A percentile compares a stretch with the other conserved stretches of the same genome.
phyloP scores from a whole-genome alignment of 2,113 vertebrate genomes.

The Crotalus viridis region DNA sequence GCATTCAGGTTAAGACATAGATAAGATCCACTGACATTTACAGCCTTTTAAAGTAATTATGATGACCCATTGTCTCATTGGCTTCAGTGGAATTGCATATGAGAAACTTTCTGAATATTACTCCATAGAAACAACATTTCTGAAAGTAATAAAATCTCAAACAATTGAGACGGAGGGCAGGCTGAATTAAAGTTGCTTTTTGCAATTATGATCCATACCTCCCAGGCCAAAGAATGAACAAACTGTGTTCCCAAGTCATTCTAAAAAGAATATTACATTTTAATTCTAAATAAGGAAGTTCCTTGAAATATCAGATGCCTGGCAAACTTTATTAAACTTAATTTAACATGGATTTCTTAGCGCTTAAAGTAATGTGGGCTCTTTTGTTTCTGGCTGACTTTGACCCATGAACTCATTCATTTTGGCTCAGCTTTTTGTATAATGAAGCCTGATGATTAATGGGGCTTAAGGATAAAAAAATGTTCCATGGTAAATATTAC shows the following conservation, averaged over 20 bases:
- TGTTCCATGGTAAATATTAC: not conserved
- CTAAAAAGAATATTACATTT: not conserved
- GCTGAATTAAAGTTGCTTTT: not conserved
- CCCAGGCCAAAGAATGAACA: not conserved
- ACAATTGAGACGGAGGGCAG: not conserved
- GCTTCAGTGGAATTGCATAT: not conserved
- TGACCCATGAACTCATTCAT: not conserved
- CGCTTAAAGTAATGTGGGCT: not conserved
- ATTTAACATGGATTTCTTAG: not conserved
- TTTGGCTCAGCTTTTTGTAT: not conserved
- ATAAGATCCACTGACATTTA: not conserved
- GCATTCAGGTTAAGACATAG: not conserved
- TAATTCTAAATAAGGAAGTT: not conserved
- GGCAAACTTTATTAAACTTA: not conserved
- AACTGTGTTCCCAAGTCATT: not conserved
- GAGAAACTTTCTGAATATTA: not conserved
- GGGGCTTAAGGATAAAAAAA: not conserved
- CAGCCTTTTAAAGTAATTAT: not conserved
- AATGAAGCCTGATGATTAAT: not conserved
- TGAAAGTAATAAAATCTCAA: not conserved
- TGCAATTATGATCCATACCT: not conserved
- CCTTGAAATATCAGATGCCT: not conserved
- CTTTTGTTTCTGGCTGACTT: not conserved
- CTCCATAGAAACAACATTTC: not conserved
- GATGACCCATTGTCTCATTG: not conserved